Evolutionary conservation across 1,140 invertebrate genomes (phyloP).

Genomic region (Drosophila guanche): DNA sequence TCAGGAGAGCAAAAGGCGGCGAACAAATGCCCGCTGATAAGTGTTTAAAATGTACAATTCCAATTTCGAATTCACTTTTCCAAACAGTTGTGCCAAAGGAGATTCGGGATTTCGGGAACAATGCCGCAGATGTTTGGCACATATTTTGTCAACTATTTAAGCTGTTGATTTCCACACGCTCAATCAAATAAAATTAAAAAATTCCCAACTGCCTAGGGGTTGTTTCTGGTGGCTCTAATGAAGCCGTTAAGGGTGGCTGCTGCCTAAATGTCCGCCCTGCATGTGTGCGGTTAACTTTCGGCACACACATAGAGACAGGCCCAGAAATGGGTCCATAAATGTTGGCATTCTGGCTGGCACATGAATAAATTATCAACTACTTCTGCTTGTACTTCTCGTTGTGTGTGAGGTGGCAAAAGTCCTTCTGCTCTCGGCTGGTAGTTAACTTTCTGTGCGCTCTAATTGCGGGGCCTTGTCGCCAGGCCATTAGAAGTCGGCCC

Average conservation of each 20-base stretch:
- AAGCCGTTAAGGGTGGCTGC: conserved; percentile 68
- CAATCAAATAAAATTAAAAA: conserved; percentile 72
- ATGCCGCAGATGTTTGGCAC: conserved; percentile 62
- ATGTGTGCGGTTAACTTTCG: conserved; percentile 70
- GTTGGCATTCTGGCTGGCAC: conserved; percentile 52
- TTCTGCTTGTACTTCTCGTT: too few species aligned
- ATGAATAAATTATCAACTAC: conserved; percentile 80
- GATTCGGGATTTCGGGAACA: conserved; percentile 21
- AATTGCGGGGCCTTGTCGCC: conserved; percentile 78
- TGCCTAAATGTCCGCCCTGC: conserved; percentile 16
- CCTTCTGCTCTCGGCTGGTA: conserved; percentile 44
- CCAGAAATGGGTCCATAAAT: conserved; percentile 28
- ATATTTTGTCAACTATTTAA: conserved; percentile 67
- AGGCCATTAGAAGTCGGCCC: conserved; percentile 67
- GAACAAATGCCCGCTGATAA: conserved; percentile 72
- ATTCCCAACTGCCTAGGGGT: conserved; percentile 17
- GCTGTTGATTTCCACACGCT: conserved; percentile 71
- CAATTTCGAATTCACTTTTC: conserved; percentile 60
- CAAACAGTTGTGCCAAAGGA: conserved; percentile 64
- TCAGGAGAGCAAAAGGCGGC: conserved; percentile 65
- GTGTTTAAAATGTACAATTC: conserved; percentile 78
- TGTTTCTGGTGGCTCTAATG: conserved; percentile 51
- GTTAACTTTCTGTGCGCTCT: conserved; percentile 48
- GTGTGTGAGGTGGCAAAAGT: conserved; percentile 57
- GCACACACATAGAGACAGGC: conserved; percentile 33